phyloP scores from a whole-genome alignment of 2,888 invertebrate species.

The Magallana nippona region DNA sequence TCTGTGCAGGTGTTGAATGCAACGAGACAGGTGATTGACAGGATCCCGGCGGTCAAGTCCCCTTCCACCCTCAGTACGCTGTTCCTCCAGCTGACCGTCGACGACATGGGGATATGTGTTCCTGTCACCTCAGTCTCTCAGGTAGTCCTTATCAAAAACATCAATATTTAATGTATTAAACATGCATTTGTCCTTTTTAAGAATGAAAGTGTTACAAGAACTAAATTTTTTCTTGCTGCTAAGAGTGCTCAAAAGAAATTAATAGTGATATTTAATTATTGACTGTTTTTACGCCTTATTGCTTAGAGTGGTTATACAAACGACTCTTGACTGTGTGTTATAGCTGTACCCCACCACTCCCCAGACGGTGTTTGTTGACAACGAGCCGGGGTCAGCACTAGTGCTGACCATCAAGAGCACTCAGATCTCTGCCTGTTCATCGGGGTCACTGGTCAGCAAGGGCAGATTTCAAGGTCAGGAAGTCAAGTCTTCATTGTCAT shows the following conservation, averaged over 20 bases:
- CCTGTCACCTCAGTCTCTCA: constrained; percentile 86
- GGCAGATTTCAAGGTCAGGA: constrained; percentile 82
- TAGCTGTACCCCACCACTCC: constrained; percentile 22
- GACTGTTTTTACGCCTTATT: no score
- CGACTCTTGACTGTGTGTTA: not conserved
- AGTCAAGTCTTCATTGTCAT: not conserved
- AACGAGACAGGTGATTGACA: constrained; percentile 85
- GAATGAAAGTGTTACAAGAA: no score
- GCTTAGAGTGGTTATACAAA: no score
- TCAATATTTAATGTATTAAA: no score
- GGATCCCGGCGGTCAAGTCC: constrained; percentile 82
- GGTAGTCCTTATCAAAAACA: not conserved
- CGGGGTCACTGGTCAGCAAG: constrained; percentile 96
- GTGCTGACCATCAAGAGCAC: constrained; percentile 97
- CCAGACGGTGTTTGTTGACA: constrained; percentile 65
- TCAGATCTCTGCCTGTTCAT: constrained; percentile 96
- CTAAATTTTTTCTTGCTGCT: no score
- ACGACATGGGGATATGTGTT: constrained; percentile 97
- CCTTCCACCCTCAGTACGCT: constrained; percentile 87
- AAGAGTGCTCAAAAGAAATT: no score
- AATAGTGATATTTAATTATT: no score
- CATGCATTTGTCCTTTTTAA: no score
- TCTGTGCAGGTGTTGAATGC: constrained; percentile 77
- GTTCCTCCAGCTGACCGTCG: constrained; percentile 95
- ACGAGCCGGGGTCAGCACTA: constrained; percentile 86